These are phyloP conservation scores for Alcedo quadribrachys DNA, from an alignment of 2,797 vertebrate species.

Conservation along the genomic window DNA sequence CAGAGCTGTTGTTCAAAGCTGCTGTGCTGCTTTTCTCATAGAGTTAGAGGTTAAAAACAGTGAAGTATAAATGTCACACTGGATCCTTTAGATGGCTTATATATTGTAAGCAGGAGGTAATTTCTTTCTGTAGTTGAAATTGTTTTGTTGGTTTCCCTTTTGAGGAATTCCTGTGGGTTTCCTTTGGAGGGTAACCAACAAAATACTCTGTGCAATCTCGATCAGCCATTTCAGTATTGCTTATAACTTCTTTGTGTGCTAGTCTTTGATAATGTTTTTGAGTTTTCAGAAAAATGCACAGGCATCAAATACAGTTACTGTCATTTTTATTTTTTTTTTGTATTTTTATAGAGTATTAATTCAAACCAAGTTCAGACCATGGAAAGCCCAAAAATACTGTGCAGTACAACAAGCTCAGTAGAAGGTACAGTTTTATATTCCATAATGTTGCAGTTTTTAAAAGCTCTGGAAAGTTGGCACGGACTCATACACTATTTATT, in stretches of 20 bases:
- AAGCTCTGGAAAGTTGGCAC: background rate
- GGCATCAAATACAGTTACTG: background rate
- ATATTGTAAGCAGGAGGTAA: background rate
- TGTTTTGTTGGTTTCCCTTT: background rate
- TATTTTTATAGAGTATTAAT: slow-evolving; percentile 61
- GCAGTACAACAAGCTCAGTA: slow-evolving; percentile 8
- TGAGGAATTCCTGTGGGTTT: background rate
- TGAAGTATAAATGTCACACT: background rate
- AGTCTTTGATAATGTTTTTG: background rate
- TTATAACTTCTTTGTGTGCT: background rate
- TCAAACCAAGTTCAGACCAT: slow-evolving; percentile 45
- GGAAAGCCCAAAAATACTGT: slow-evolving; percentile 44
- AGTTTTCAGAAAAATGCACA: background rate
- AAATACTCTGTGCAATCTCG: background rate
- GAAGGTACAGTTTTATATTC: slow-evolving; percentile 64
- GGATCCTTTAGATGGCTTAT: background rate
- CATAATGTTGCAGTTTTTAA: background rate
- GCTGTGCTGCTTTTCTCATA: background rate
- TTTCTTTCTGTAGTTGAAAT: background rate
- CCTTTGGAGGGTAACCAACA: background rate
- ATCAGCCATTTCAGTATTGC: background rate
- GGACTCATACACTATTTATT: background rate
- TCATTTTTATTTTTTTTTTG: background rate
- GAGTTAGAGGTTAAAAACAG: background rate
- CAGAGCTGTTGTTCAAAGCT: background rate